A percentile compares a stretch with the other conserved stretches of the same genome.
phyloP scores from a whole-genome alignment of 2,888 invertebrate genomes.

The Glyphotaelius pellucidus region DNA sequence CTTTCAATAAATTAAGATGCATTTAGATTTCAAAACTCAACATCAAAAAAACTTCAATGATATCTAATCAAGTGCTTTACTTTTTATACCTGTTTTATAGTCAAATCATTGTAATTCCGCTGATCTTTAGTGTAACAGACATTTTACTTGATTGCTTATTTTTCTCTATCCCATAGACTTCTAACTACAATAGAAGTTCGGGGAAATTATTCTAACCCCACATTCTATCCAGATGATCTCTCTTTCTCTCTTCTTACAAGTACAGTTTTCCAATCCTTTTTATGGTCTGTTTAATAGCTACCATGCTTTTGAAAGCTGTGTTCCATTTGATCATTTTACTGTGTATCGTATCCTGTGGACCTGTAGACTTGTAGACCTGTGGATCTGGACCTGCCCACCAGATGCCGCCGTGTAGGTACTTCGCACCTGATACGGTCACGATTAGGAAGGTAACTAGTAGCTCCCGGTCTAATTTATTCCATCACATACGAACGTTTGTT shows the following conservation, averaged over 20 bases:
- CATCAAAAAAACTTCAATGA: too few species aligned
- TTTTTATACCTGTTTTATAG: not conserved
- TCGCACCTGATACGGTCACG: conserved; percentile 50
- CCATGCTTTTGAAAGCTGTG: not conserved
- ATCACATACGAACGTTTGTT: conserved; percentile 24
- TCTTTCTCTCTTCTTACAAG: not conserved
- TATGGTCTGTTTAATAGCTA: not conserved
- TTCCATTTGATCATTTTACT: not conserved
- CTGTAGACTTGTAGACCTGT: conserved; percentile 8
- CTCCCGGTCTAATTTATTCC: conserved; percentile 40
- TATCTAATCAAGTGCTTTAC: not conserved
- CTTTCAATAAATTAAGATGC: too few species aligned
- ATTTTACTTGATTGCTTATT: not conserved
- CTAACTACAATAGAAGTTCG: too few species aligned
- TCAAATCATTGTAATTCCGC: not conserved
- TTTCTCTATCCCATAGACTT: not conserved
- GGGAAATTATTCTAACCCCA: too few species aligned
- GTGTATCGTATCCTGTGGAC: not conserved
- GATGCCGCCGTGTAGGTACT: conserved; percentile 12
- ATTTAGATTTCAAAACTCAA: too few species aligned
- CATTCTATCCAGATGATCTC: not conserved
- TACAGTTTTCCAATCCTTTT: not conserved
- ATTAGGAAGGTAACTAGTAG: conserved; percentile 34
- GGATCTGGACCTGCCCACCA: not conserved
- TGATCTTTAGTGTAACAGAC: not conserved